These are phyloP conservation scores for Rhagophthalmus giganteus DNA, from an alignment of 2,888 invertebrate genomes.

Conservation along the genomic window DNA sequence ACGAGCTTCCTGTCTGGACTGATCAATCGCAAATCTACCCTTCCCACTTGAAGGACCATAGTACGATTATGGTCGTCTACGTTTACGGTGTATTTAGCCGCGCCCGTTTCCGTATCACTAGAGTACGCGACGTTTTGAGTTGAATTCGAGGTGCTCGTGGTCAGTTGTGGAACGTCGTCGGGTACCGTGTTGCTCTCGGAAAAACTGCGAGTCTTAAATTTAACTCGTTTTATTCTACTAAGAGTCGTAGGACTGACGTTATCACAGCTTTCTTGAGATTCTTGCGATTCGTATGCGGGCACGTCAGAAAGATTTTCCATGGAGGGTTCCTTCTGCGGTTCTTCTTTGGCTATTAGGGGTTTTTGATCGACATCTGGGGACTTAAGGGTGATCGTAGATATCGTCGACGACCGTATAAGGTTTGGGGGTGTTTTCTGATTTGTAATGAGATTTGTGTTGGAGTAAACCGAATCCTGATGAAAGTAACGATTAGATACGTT, in stretches of 20 bases:
- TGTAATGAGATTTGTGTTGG: slow-evolving; percentile 5
- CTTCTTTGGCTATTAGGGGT: slow-evolving; percentile 25
- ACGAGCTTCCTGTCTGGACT: slow-evolving; percentile 92
- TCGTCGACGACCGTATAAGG: slow-evolving; percentile 37
- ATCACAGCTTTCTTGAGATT: slow-evolving; percentile 22
- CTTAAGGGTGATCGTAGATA: slow-evolving; percentile 37
- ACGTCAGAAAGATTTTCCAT: not conserved
- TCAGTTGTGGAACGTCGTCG: slow-evolving; percentile 1
- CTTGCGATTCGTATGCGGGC: slow-evolving; percentile 5
- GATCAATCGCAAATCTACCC: slow-evolving; percentile 84
- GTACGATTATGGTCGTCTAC: slow-evolving; percentile 80
- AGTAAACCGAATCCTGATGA: too few relatives aligned
- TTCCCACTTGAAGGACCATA: slow-evolving; percentile 90
- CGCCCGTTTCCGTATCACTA: slow-evolving; percentile 11
- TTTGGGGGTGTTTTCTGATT: slow-evolving; percentile 14
- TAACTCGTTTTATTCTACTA: slow-evolving; percentile 18
- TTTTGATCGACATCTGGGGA: slow-evolving; percentile 39
- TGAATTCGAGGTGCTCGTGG: slow-evolving; percentile 5
- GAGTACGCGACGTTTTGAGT: slow-evolving; percentile 10
- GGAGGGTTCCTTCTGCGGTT: not conserved
- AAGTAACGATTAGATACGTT: too few relatives aligned
- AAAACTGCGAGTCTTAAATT: slow-evolving; percentile 25
- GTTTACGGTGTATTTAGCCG: slow-evolving; percentile 30
- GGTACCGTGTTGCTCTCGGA: slow-evolving; percentile 17
- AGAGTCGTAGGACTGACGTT: slow-evolving; percentile 24